These are phyloP conservation scores for Phalacrocorax carbo DNA, from an alignment of 2,113 vertebrate species.

Conservation along the genomic window DNA sequence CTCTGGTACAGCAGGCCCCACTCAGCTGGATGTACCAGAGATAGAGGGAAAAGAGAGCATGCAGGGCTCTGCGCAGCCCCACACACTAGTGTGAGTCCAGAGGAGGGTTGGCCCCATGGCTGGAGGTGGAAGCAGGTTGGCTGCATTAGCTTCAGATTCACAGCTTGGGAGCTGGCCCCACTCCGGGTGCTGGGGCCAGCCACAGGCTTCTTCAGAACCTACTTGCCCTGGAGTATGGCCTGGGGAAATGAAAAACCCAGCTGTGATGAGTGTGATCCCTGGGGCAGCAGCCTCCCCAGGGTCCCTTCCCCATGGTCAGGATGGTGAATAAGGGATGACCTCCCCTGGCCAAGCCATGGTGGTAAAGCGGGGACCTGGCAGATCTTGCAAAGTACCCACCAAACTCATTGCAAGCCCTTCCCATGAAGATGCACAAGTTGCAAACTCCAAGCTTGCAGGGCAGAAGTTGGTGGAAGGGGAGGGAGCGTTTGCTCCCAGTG, in stretches of 20 bases:
- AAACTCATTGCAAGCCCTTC: background rate
- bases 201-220: rapidly evolving
- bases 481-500: rapidly evolving
- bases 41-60: background rate
- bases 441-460: background rate
- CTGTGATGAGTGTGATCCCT: background rate
- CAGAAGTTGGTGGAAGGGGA: background rate
- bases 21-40: rapidly evolving
- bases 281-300: background rate
- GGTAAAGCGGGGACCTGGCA: background rate
- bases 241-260: background rate
- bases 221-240: background rate
- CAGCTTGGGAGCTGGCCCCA: background rate
- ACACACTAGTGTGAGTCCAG: rapidly evolving
- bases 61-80: background rate
- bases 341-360: background rate
- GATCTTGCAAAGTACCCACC: background rate
- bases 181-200: background rate
- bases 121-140: background rate
- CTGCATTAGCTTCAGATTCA: background rate
- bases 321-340: background rate
- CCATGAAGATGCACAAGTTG: background rate
- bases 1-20: background rate
- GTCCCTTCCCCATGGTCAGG: rapidly evolving
- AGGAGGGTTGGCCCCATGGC: background rate